Base-by-base conservation (phyloP, 2,113 vertebrate genomes). In the Terrapene triunguis region DNA sequence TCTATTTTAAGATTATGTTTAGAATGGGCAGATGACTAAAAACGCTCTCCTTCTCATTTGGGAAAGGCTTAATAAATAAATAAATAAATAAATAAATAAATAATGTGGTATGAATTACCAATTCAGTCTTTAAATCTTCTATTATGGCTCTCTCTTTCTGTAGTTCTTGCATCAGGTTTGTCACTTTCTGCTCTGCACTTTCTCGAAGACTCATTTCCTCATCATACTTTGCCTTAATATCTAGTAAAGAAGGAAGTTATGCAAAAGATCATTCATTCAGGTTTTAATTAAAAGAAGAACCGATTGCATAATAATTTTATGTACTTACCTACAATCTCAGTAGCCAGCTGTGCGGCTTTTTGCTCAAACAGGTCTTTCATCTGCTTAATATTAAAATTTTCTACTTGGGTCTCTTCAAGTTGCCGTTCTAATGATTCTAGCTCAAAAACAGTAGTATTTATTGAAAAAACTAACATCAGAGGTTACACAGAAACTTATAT, bases 341-440 rank as follows among this genome's bases (percentile, higher is more conserved):
- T 99, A 79, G 99, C 99, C 97, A 99, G 98, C 95, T 99, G 99
- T 65, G 99, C 99, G 12, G 99, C 99, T 98, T 99, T 99, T 98
- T 99, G 99, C 97, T 99, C 99, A 99, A 99, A 99, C 96, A 99
- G 97, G 95, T 99, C 99, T 99, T 99, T 99, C 99, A 99, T 99
- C 98, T 99, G 99, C 96, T 99, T 99, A 97, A 99, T 99, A 98
- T 99, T 99, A 98, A 99, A 99, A 97, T 99, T 99, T 97, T 99
- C 99, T 44, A 99, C 98, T 97, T 99, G 99, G 3, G 99, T 98
- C 97, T 99, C 99, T 95, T 99, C 99, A 95, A 99, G 97, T 94
- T 99, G 99, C 87, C 97, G 98, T 98, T 99, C 99, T 91, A 99
- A 98, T 85, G 98, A 98, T 74, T 98, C 98, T 59, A 98, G 94